Conservation (phyloP, 1,140 invertebrate species). For the Platyura marginata region DNA sequence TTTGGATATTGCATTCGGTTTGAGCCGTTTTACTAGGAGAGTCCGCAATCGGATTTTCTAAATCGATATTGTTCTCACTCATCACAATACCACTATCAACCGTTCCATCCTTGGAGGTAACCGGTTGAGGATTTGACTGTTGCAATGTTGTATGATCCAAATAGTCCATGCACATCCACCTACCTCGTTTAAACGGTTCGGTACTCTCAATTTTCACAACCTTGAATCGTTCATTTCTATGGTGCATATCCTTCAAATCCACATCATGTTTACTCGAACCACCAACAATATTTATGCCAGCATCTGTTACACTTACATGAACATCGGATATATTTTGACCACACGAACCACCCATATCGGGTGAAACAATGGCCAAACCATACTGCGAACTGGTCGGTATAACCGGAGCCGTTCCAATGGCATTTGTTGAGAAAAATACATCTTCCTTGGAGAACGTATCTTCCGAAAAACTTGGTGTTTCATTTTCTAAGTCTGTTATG, state of each 20-base stretch:
- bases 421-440: conserved; percentile 56
- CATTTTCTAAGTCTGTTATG: conserved; percentile 63
- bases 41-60: not conserved
- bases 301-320: conserved; percentile 40
- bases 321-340: conserved; percentile 24
- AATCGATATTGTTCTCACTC: conserved; percentile 16
- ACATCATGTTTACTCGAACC: conserved; percentile 38
- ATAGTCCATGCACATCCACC: conserved; percentile 94
- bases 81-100: conserved; percentile 3
- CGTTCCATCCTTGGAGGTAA: not conserved
- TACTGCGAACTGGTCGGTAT: conserved; percentile 71
- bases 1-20: not conserved
- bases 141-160: conserved; percentile 63
- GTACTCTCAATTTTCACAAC: conserved; percentile 92
- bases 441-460: conserved; percentile 68
- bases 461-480: conserved; percentile 69
- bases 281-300: conserved; percentile 41
- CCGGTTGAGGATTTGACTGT: not conserved
- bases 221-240: conserved; percentile 76
- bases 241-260: conserved; percentile 49
- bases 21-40: not conserved
- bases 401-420: conserved; percentile 56
- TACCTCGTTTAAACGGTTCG: conserved; percentile 79
- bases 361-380: conserved; percentile 57
- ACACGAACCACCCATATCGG: conserved; percentile 17